phyloP scores from a whole-genome alignment of 2,113 vertebrate species.

The Petaurus breviceps region DNA sequence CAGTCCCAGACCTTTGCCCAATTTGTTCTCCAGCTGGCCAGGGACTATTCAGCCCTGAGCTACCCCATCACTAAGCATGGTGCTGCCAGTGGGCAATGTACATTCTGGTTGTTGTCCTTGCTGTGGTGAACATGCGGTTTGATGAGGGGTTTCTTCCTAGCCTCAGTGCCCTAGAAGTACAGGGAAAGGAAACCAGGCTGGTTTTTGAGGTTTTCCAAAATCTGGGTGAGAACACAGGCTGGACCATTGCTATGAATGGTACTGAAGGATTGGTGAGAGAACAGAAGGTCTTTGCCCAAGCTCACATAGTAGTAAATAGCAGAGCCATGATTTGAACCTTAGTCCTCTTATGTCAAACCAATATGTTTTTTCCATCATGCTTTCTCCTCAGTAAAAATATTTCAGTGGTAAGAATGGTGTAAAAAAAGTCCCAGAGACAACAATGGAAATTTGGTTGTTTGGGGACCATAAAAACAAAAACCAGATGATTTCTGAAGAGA shows the following conservation, averaged over 20 bases:
- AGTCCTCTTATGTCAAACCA: neutral
- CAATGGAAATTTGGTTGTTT: neutral
- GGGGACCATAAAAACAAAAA: no score
- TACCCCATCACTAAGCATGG: constrained; percentile 76
- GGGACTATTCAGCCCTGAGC: constrained; percentile 87
- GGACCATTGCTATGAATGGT: constrained; percentile 89
- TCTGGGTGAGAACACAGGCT: constrained; percentile 89
- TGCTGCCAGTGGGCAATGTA: constrained; percentile 77
- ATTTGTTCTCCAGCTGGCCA: neutral
- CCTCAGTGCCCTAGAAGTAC: constrained; percentile 89
- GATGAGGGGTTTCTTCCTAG: constrained; percentile 89
- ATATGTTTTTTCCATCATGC: neutral
- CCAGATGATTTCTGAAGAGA: no score
- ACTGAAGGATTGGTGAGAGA: constrained; percentile 90
- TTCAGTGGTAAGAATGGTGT: neutral
- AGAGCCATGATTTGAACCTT: neutral
- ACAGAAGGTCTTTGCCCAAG: constrained; percentile 82
- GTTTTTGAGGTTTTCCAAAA: constrained; percentile 91
- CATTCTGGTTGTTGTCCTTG: constrained; percentile 90
- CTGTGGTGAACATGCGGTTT: constrained; percentile 90
- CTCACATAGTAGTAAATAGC: neutral
- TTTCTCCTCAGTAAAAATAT: neutral
- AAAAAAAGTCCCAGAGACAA: neutral
- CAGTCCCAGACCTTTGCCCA: neutral
- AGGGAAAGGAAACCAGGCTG: constrained; percentile 84